A percentile compares a stretch with the other conserved stretches of the same genome.
These are phyloP conservation scores for Apis laboriosa DNA, from an alignment of 1,140 invertebrate genomes.

Conservation along the genomic window DNA sequence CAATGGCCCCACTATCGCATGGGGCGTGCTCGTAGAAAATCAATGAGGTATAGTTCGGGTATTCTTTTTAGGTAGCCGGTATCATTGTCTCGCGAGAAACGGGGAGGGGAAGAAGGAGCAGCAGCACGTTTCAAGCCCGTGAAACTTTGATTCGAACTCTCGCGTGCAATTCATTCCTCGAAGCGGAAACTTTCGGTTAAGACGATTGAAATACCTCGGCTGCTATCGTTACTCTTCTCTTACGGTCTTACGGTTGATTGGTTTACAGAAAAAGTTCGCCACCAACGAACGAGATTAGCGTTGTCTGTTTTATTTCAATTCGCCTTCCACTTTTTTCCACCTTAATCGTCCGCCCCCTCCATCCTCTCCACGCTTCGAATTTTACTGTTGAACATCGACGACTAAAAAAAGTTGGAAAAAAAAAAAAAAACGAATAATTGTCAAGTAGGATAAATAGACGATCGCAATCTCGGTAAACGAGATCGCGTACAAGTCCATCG, in stretches of 20 bases:
- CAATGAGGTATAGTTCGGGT: constrained; percentile 49
- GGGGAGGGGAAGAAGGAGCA: not conserved
- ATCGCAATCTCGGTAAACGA: not conserved
- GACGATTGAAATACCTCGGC: not conserved
- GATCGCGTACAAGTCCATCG: not conserved
- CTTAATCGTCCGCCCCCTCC: not conserved
- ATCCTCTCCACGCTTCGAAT: no score
- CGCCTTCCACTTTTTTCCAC: not conserved
- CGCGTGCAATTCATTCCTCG: constrained; percentile 1
- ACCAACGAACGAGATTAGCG: not conserved
- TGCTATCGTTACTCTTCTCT: not conserved
- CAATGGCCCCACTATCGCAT: constrained; percentile 47
- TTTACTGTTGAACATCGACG: no score
- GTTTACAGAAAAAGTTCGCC: not conserved
- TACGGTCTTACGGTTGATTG: not conserved
- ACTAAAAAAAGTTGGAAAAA: no score
- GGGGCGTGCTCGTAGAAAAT: constrained; percentile 55
- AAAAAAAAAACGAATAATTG: no score
- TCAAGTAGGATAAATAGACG: not conserved
- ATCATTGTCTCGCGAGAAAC: constrained; percentile 47
- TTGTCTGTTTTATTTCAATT: not conserved
- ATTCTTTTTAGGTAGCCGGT: constrained; percentile 49
- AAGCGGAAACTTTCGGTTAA: constrained; percentile 3
- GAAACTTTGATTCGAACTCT: constrained; percentile 14
- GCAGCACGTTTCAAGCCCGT: constrained; percentile 1